Percentiles rank a stretch among this genome's conserved stretches.
Conservation (phyloP, 2,113 vertebrate genomes). For the Grallaria varia region DNA sequence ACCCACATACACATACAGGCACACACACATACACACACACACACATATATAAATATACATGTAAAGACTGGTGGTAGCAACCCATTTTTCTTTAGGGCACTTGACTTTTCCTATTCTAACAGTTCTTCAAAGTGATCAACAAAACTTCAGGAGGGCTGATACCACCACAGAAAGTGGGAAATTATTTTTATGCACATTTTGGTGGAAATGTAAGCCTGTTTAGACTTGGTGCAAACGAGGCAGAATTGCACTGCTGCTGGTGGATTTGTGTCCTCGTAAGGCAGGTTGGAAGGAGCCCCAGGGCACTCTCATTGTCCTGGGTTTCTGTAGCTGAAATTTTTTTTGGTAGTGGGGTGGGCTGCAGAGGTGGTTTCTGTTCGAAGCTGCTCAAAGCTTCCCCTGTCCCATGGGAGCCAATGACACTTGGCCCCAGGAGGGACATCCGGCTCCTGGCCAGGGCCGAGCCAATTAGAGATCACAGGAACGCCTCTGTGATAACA, state of each 20-base stretch:
- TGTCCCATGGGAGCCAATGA: too few species aligned
- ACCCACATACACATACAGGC: too few species aligned
- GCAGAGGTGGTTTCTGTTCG: too few species aligned
- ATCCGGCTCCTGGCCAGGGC: too few species aligned
- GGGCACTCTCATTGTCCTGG: neutral
- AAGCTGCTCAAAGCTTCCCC: too few species aligned
- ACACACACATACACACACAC: too few species aligned
- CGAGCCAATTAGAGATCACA: too few species aligned
- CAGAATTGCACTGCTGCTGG: neutral
- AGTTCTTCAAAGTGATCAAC: neutral
- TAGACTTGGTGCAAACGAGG: neutral
- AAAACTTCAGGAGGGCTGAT: neutral
- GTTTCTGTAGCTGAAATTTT: too few species aligned
- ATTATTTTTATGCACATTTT: neutral
- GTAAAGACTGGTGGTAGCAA: neutral
- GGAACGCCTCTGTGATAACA: too few species aligned
- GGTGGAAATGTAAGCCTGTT: neutral
- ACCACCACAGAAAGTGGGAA: neutral
- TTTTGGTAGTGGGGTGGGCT: too few species aligned
- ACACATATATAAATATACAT: neutral
- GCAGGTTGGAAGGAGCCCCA: neutral
- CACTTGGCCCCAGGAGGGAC: too few species aligned
- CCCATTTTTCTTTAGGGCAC: neutral
- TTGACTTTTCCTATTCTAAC: neutral
- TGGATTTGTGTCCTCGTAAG: neutral